phyloP scores from a whole-genome alignment of 2,888 invertebrate species.

The Pristionchus fissidentatus region DNA sequence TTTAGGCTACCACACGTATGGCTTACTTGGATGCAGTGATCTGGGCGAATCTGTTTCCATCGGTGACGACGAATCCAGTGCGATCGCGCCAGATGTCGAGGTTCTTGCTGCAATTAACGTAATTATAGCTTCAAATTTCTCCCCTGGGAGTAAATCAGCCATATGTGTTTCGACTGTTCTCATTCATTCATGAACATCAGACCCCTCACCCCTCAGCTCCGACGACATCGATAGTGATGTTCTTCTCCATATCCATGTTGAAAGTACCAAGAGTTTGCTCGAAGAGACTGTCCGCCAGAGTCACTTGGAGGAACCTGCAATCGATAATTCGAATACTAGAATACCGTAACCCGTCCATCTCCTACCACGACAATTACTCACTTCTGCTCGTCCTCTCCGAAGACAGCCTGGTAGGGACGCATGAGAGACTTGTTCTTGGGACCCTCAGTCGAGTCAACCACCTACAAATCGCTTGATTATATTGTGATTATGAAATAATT shows the following conservation, averaged over 20 bases:
- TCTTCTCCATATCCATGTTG: slow-evolving; percentile 64
- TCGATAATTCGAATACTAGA: background rate
- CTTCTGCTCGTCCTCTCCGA: slow-evolving; percentile 57
- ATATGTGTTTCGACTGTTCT: background rate
- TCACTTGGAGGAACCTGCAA: slow-evolving; percentile 53
- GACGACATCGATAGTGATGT: slow-evolving; percentile 70
- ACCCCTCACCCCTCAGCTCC: slow-evolving; percentile 55
- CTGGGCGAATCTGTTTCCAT: slow-evolving; percentile 63
- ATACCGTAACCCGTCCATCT: background rate
- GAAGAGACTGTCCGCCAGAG: slow-evolving; percentile 58
- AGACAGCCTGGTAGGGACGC: slow-evolving; percentile 62
- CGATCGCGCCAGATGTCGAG: slow-evolving; percentile 68
- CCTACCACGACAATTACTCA: background rate
- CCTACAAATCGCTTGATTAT: slow-evolving; percentile 29
- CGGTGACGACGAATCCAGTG: slow-evolving; percentile 69
- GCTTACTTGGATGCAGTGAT: slow-evolving; percentile 63
- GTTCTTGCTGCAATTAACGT: slow-evolving; percentile 37
- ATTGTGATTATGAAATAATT: background rate
- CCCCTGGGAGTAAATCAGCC: too few relatives aligned
- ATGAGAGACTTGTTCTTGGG: slow-evolving; percentile 53
- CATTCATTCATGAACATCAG: background rate
- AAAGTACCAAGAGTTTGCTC: slow-evolving; percentile 61
- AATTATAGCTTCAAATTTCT: background rate
- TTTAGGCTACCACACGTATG: background rate
- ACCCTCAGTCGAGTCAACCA: slow-evolving; percentile 44